These are phyloP conservation scores for Coronaproctus castanopsis DNA, from an alignment of 2,888 invertebrate genomes.

Conservation along the genomic window DNA sequence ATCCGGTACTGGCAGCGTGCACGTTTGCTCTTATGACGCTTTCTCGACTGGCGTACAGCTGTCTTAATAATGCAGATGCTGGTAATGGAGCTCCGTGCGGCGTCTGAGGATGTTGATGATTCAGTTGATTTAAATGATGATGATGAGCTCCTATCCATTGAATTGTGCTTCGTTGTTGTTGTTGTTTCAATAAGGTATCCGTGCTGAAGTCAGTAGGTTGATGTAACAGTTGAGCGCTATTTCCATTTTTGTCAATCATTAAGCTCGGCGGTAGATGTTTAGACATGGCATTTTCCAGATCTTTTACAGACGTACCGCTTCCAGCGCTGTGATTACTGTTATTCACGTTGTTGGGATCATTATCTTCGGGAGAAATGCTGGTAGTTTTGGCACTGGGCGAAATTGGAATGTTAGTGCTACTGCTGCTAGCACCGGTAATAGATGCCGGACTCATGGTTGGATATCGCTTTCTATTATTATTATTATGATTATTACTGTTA, in stretches of 20 bases:
- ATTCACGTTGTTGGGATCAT: constrained; percentile 1
- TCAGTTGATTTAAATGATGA: constrained; percentile 36
- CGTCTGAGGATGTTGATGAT: constrained; percentile 34
- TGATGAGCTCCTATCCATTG: constrained; percentile 83
- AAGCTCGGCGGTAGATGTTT: constrained; percentile 56
- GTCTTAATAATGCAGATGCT: constrained; percentile 70
- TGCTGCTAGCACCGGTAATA: constrained; percentile 28
- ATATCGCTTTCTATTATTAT: constrained; percentile 22
- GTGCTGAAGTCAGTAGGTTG: constrained; percentile 63
- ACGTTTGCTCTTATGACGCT: constrained; percentile 85
- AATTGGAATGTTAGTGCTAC: neutral
- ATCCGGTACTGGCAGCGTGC: constrained; percentile 29
- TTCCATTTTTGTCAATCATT: constrained; percentile 22
- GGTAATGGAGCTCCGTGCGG: constrained; percentile 34
- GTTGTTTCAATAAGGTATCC: constrained; percentile 60
- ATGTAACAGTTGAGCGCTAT: constrained; percentile 15
- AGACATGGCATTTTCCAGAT: constrained; percentile 89
- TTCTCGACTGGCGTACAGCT: constrained; percentile 80
- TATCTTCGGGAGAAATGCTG: constrained; percentile 14
- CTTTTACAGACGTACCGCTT: constrained; percentile 49
- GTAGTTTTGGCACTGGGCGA: constrained; percentile 22
- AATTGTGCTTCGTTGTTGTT: constrained; percentile 58
- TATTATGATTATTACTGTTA: constrained; percentile 31
- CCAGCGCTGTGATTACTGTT: constrained; percentile 11
- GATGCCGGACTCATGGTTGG: constrained; percentile 37